phyloP scores from a whole-genome alignment of 2,888 invertebrate species.

The Yponomeuta plumbellus region DNA sequence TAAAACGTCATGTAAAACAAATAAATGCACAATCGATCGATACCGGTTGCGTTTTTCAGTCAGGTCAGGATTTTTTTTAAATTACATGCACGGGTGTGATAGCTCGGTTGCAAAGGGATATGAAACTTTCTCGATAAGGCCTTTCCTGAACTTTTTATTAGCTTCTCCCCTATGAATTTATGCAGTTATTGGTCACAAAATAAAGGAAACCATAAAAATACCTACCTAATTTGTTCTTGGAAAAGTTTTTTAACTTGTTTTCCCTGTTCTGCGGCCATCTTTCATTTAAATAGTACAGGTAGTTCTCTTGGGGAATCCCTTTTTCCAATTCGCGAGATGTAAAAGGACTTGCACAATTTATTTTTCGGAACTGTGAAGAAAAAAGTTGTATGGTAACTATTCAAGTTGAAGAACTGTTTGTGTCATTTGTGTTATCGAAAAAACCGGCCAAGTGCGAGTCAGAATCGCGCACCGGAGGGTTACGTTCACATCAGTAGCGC shows the following conservation, averaged over 20 bases:
- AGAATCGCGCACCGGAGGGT: no score
- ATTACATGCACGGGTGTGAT: no score
- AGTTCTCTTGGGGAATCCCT: background rate
- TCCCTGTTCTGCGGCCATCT: background rate
- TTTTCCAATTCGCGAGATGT: background rate
- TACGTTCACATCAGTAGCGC: no score
- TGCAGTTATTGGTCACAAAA: background rate
- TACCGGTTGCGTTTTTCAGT: no score
- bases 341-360: background rate
- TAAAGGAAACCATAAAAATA: background rate
- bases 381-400: no score
- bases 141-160: background rate
- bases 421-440: no score
- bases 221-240: background rate
- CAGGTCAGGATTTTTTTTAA: no score
- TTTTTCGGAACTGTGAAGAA: background rate
- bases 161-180: background rate
- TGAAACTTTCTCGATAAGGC: background rate
- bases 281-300: background rate
- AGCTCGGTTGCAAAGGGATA: no score
- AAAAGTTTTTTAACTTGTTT: background rate
- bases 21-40: no score
- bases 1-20: no score
- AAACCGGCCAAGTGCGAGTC: no score
- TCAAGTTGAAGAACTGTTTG: no score